These are phyloP conservation scores for Rhadinocentrus ornatus DNA, from an alignment of 2,797 vertebrate species.

Conservation along the genomic window DNA sequence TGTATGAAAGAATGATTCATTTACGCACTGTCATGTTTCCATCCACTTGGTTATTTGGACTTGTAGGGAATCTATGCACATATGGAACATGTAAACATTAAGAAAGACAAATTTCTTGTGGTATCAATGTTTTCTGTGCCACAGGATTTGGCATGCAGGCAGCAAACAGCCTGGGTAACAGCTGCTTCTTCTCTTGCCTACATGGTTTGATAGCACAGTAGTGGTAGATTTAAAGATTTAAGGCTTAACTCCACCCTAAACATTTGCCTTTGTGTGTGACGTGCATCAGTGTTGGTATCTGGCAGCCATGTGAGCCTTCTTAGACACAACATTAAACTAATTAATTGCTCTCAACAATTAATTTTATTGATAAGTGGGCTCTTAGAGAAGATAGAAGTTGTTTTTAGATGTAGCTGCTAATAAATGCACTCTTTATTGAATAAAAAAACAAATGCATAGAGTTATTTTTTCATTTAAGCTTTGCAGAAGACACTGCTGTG, in stretches of 20 bases:
- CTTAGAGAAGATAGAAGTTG: neutral
- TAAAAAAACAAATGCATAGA: constrained; percentile 9
- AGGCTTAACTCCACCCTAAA: constrained; percentile 48
- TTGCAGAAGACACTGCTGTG: neutral
- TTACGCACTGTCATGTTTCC: constrained; percentile 13
- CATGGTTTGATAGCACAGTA: constrained; percentile 47
- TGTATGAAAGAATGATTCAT: neutral
- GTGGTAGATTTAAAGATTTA: constrained; percentile 71
- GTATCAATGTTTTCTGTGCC: neutral
- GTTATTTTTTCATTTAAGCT: constrained; percentile 27
- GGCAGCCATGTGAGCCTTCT: constrained; percentile 14
- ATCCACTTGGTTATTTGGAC: neutral
- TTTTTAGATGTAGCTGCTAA: neutral
- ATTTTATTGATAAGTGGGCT: neutral
- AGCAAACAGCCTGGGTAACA: constrained; percentile 57
- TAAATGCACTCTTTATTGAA: neutral
- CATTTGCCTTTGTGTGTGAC: constrained; percentile 42
- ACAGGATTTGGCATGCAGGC: constrained; percentile 24
- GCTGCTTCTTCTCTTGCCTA: constrained; percentile 53
- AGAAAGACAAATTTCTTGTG: constrained; percentile 8
- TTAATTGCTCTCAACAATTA: neutral
- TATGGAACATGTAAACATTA: constrained; percentile 34
- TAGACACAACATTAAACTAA: constrained; percentile 5
- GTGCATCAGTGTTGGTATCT: constrained; percentile 16
- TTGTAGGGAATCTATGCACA: neutral